These are phyloP conservation scores for Neomonachus schauinslandi DNA, from an alignment of 2,113 vertebrate species.

Conservation along the genomic window DNA sequence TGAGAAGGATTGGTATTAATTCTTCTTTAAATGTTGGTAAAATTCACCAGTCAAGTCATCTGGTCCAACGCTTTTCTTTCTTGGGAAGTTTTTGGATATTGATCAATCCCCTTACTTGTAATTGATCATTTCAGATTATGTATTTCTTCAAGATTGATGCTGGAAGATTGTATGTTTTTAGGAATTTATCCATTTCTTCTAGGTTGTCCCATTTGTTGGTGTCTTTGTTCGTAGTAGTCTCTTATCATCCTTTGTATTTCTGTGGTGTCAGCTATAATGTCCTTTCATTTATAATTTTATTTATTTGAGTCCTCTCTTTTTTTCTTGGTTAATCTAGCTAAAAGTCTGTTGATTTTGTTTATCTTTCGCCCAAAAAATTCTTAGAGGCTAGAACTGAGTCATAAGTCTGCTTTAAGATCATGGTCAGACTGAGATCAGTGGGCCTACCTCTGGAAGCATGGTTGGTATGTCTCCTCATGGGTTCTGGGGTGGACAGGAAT, in stretches of 20 bases:
- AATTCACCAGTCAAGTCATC: background rate
- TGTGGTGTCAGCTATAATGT: background rate
- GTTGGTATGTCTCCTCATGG: background rate
- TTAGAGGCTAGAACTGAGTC: background rate
- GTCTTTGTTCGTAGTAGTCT: background rate
- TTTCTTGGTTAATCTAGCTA: background rate
- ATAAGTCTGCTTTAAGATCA: background rate
- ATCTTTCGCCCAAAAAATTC: background rate
- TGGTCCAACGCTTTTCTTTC: background rate
- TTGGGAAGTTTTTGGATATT: background rate
- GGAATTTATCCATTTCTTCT: background rate
- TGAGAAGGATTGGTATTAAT: background rate
- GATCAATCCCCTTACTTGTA: background rate
- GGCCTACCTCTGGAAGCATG: background rate
- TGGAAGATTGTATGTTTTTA: background rate
- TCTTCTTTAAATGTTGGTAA: background rate
- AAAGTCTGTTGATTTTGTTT: background rate
- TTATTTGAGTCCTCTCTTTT: background rate
- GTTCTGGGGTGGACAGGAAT: background rate
- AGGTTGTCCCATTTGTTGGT: background rate
- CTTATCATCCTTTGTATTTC: background rate
- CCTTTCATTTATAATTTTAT: background rate
- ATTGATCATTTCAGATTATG: background rate
- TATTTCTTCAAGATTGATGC: background rate
- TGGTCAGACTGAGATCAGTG: background rate